Base-by-base conservation (phyloP, 2,888 invertebrate genomes). In the Melipona beecheii region DNA sequence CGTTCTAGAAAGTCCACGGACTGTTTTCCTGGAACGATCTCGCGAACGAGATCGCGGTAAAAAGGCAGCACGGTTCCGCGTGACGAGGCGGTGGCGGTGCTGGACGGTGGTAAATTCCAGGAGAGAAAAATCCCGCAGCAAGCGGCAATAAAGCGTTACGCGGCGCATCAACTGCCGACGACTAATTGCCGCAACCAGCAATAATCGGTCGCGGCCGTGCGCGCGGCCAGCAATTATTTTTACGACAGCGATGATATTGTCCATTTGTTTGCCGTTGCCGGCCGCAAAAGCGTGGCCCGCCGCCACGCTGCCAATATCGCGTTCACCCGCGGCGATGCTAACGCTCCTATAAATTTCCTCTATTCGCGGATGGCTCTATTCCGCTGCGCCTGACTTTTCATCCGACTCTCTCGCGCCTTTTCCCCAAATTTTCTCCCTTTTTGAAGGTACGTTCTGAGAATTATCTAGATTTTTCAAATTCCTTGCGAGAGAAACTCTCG, bases 161-260 rank as follows among this genome's bases (percentile, higher is more conserved):
- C 74, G 87, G 69, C 81, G 90, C 90, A 90, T 89, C 88, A 85
- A 81, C 87, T 84, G 84, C 87, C 87, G 73, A 82, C 85, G 87
- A 87, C 89, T 89, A 89, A 89, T 89, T 89, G 89, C 90, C 77
- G 75, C 82, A 69, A 80, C 85, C 75, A 60, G 85, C 90, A 88
- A 89, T 90, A 89, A 90, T 89, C 90, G 89, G 77, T 65, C 72
- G 81, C 56, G 84, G 80, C 36, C 77, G 71, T 60, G 75, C 75
- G 73, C 84, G 71, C 86, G 68, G 80, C 83, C 75, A 66, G 90
- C 90, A 88, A 89, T 89, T 89, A 89, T 89, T 89, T 89, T 89
- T 88, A 89, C 89, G 90, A 90, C 82, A 77, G 78, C 84, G 81
- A 87, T 87, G 87, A 90, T 90, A 88, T 90, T 85, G 90, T 90